These are phyloP conservation scores for Condylura cristata DNA, from an alignment of 2,113 vertebrate species.

Conservation along the genomic window DNA sequence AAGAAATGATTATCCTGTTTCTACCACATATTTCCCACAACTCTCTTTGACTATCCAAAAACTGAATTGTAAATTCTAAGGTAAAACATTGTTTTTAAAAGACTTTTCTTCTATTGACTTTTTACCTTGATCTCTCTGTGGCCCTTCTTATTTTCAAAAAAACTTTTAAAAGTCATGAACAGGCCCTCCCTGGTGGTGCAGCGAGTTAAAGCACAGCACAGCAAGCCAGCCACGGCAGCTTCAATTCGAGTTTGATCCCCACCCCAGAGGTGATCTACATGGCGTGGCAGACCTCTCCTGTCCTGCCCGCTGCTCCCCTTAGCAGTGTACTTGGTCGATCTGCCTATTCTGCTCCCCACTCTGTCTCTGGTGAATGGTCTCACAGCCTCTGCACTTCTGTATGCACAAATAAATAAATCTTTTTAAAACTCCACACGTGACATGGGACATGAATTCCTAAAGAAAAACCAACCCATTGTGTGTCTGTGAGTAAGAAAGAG, in stretches of 20 bases:
- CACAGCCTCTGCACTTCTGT: no score
- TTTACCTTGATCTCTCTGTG: background rate
- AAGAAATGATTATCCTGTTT: background rate
- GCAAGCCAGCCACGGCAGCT: no score
- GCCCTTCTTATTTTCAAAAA: background rate
- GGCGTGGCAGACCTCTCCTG: no score
- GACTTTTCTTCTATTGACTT: background rate
- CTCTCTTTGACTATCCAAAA: background rate
- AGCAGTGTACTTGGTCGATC: no score
- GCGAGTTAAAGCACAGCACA: no score
- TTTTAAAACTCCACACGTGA: background rate
- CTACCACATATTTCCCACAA: background rate
- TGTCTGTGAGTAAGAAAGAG: background rate
- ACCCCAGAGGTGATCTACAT: no score
- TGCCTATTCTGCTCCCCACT: no score
- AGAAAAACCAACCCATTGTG: background rate
- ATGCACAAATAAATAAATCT: no score
- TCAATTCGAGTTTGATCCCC: no score
- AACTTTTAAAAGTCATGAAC: background rate
- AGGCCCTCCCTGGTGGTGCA: background rate
- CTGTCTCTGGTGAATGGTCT: no score
- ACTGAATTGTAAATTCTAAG: background rate
- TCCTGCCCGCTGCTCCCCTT: no score
- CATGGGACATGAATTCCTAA: background rate
- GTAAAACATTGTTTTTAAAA: background rate